Conservation (phyloP, 2,888 invertebrate genomes). For the Gortyna flavago region DNA sequence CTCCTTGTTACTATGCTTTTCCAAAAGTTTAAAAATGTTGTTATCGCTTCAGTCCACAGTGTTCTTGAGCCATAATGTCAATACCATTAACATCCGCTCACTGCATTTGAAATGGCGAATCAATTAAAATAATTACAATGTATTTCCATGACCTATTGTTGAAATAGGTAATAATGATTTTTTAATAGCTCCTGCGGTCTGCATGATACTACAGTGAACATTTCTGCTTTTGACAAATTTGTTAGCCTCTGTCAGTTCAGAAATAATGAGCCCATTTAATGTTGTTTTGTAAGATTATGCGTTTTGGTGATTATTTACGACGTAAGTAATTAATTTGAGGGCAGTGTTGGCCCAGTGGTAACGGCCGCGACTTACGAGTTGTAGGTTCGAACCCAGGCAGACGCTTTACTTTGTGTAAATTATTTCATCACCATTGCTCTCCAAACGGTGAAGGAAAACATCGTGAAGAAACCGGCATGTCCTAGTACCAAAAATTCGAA, state of each 20-base stretch:
- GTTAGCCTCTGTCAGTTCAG: neutral
- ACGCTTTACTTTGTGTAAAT: no score
- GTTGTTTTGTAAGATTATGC: slow-evolving; percentile 18
- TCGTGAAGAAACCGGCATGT: no score
- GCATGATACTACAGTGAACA: slow-evolving; percentile 24
- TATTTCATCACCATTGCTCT: no score
- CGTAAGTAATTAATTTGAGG: neutral
- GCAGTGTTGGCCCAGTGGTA: no score
- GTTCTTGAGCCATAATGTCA: slow-evolving; percentile 36
- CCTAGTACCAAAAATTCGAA: no score
- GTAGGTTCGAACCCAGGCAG: no score
- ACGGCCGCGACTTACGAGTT: no score
- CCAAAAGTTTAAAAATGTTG: neutral
- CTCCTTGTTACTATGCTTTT: slow-evolving; percentile 2
- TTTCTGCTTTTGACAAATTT: slow-evolving; percentile 21
- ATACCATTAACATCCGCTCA: slow-evolving; percentile 19
- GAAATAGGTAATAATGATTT: slow-evolving; percentile 40
- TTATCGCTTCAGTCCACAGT: neutral
- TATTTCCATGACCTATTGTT: slow-evolving; percentile 55
- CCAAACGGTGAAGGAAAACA: no score
- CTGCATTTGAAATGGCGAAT: slow-evolving; percentile 42
- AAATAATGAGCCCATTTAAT: slow-evolving; percentile 28
- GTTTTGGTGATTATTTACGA: slow-evolving; percentile 16
- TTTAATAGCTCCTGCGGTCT: slow-evolving; percentile 37
- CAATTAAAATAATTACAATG: slow-evolving; percentile 52